Percentiles rank a stretch among this genome's conserved stretches.
These are phyloP conservation scores for Gopherus evgoodei DNA, from an alignment of 2,113 vertebrate genomes.

Conservation along the genomic window DNA sequence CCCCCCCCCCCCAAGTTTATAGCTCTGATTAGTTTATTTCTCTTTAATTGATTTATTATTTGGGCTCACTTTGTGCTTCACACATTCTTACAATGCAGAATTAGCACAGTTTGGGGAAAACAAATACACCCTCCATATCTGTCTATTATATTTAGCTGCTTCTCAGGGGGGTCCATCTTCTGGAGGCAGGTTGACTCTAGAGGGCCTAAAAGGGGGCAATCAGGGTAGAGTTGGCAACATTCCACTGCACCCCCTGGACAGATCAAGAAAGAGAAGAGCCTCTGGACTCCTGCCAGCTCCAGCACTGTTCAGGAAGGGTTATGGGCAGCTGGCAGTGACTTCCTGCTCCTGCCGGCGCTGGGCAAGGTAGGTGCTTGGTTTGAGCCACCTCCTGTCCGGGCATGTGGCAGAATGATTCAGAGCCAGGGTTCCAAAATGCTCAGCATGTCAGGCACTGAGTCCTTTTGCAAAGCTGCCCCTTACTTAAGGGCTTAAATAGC, in stretches of 20 bases:
- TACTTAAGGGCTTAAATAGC: no score
- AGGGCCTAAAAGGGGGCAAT: not conserved
- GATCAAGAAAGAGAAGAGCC: not conserved
- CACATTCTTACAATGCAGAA: not conserved
- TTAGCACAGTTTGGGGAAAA: not conserved
- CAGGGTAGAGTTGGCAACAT: not conserved
- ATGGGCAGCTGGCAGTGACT: not conserved
- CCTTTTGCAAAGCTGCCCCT: no score
- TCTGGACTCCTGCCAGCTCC: not conserved
- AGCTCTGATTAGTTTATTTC: not conserved
- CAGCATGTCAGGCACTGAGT: no score
- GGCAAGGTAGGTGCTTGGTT: not conserved
- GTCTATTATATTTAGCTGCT: no score
- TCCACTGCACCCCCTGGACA: no score
- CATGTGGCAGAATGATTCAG: no score
- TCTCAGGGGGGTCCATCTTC: not conserved
- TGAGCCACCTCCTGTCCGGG: not conserved
- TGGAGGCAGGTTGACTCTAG: not conserved
- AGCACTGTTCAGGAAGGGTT: not conserved
- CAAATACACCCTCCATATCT: no score
- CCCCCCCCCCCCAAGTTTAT: not conserved
- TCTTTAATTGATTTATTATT: not conserved
- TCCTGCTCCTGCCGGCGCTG: not conserved
- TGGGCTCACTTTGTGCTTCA: not conserved
- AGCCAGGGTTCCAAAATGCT: no score